These are phyloP conservation scores for Xiphophorus hellerii DNA, from an alignment of 2,113 vertebrate genomes.

Conservation along the genomic window DNA sequence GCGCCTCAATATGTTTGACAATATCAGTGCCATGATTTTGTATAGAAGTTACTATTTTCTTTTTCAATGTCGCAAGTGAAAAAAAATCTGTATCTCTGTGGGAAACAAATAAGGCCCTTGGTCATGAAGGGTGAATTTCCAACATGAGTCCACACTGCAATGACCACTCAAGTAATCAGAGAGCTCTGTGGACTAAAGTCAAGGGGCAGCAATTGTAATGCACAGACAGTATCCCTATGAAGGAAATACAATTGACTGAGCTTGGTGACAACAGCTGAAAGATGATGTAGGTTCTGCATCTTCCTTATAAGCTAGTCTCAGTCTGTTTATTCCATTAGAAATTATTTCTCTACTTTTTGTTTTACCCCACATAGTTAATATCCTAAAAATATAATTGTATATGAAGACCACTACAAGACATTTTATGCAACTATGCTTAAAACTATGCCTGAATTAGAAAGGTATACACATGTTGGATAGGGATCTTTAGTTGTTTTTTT, in stretches of 20 bases:
- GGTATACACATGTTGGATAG: slow-evolving; percentile 7
- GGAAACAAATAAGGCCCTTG: not conserved
- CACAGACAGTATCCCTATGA: slow-evolving; percentile 50
- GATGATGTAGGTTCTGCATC: slow-evolving; percentile 54
- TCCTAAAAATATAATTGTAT: slow-evolving; percentile 15
- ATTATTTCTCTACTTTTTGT: slow-evolving; percentile 1
- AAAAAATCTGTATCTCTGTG: not conserved
- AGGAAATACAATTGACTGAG: slow-evolving; percentile 74
- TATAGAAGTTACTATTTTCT: not conserved
- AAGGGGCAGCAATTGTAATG: slow-evolving; percentile 62
- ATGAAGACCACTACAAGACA: not conserved
- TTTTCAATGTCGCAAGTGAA: not conserved
- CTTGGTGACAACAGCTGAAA: slow-evolving; percentile 51
- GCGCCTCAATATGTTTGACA: not conserved
- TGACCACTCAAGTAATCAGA: slow-evolving; percentile 25
- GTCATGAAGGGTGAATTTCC: slow-evolving; percentile 5
- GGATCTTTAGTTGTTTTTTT: not conserved
- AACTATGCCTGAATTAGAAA: slow-evolving; percentile 54
- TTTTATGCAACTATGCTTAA: too few relatives aligned
- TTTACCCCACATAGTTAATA: slow-evolving; percentile 3
- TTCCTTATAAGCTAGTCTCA: slow-evolving; percentile 24
- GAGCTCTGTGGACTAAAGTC: slow-evolving; percentile 28
- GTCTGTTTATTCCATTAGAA: slow-evolving; percentile 5
- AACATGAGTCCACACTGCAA: slow-evolving; percentile 1
- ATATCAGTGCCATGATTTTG: not conserved